Base-by-base conservation (phyloP, 2,888 invertebrate genomes). In the Epinotia demarniana region DNA sequence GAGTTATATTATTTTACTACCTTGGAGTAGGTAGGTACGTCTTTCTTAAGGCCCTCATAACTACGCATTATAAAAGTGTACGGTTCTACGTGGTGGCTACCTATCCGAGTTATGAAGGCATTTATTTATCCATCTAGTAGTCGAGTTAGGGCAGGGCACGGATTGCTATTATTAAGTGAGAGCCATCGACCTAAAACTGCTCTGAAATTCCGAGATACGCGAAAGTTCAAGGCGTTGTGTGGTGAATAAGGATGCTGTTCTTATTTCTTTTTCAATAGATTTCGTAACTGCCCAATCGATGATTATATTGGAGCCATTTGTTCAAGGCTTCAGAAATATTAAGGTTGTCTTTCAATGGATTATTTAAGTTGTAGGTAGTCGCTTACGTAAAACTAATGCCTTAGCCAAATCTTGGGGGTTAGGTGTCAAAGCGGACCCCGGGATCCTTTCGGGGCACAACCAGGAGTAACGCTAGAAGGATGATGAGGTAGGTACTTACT, bases 171-270 rank as follows among this genome's bases (percentile, higher is more conserved):
- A 73, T 75, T 75, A 67, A 75, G 75, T 72, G 75, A 75, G 75
- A 72, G 75, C 71, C 62, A 57, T 27, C 72, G 75, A 75, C 68
- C 72, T 72, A 76, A 72, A 71, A 75, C 71, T 72, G 66, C 72
- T 72, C 71, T 27, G 72, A 72, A 72, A 82, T 80, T 86, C 81
- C 87, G 86, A 86, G 87, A 86, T 84, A 86, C 77, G 81, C 77
- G 77, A 90, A 90, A 89, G 89, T 89, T 89, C 89, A 90, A 90
- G 90, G 90, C 84, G 81, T 76, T 80, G 79, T 79, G 84, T 77
- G 82, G 81, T 81, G 72, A 81, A 80, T 83, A 84, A 81, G 83
- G 82, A 81, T 84, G 67, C 61, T 72, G 62, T 33, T 75, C 66
- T 75, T 75, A 75, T 75, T 75, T 75, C 67, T 75, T 72, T 75